These are phyloP conservation scores for Lasioglossum leucozonium DNA, from an alignment of 2,888 invertebrate genomes.

Conservation along the genomic window DNA sequence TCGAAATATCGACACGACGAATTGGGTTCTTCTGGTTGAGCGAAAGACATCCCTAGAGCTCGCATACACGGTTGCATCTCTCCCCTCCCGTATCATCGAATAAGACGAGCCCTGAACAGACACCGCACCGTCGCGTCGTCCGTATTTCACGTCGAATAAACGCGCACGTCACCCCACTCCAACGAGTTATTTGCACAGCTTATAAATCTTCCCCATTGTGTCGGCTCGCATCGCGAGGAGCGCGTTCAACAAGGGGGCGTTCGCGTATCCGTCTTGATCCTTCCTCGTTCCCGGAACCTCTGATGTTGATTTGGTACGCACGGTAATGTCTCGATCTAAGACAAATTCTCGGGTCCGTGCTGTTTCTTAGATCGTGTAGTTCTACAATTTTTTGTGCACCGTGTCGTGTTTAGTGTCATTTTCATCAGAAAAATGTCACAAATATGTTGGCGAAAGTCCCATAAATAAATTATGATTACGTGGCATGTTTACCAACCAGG, in stretches of 20 bases:
- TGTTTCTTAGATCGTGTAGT: too few species aligned
- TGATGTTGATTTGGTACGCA: slow-evolving; percentile 6
- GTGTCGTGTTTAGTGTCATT: too few species aligned
- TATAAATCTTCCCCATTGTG: slow-evolving; percentile 36
- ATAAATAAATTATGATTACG: too few species aligned
- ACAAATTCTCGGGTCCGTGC: too few species aligned
- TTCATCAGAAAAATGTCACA: too few species aligned
- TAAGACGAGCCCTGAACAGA: slow-evolving; percentile 7
- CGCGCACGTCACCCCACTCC: slow-evolving; percentile 21
- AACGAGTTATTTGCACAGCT: slow-evolving; percentile 39
- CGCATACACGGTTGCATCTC: background rate
- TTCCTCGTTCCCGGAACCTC: background rate
- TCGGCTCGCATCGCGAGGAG: slow-evolving; percentile 9
- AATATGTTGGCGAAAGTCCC: too few species aligned
- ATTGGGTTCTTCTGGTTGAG: background rate
- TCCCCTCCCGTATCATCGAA: background rate
- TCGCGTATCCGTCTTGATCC: slow-evolving; percentile 4
- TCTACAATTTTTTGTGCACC: too few species aligned
- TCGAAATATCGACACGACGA: slow-evolving; percentile 3
- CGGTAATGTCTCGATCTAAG: too few species aligned
- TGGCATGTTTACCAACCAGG: too few species aligned
- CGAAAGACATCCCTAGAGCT: background rate
- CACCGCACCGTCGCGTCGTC: background rate
- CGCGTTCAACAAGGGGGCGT: slow-evolving; percentile 3
- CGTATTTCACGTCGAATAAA: slow-evolving; percentile 42